A percentile compares a stretch with the other conserved stretches of the same genome.
phyloP scores from a whole-genome alignment of 1,140 invertebrate genomes.

The Drosophila azteca region DNA sequence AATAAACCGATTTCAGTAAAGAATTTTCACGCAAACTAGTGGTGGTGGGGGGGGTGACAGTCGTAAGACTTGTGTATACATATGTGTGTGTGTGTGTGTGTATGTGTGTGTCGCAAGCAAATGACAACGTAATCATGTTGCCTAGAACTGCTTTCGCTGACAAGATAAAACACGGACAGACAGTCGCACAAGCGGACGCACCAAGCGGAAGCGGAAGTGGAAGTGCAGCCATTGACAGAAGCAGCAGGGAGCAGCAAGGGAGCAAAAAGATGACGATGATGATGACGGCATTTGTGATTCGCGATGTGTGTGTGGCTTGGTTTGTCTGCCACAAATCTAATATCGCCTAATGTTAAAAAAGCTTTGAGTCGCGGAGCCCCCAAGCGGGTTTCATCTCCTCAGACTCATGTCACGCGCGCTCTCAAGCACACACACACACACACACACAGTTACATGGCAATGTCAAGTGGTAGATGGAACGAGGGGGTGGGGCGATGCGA shows the following conservation, averaged over 20 bases:
- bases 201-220: slow-evolving; percentile 67
- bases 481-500: neutral
- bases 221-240: slow-evolving; percentile 74
- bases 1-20: too few relatives aligned
- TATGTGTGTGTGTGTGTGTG: slow-evolving; percentile 11
- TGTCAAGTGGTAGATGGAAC: slow-evolving; percentile 29
- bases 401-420: neutral
- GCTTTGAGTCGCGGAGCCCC: slow-evolving; percentile 19
- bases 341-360: slow-evolving; percentile 70
- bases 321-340: slow-evolving; percentile 61
- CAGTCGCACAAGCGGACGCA: slow-evolving; percentile 5
- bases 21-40: too few relatives aligned
- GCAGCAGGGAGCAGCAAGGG: neutral
- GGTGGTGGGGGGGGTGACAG: neutral
- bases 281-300: slow-evolving; percentile 22
- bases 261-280: slow-evolving; percentile 32
- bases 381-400: slow-evolving; percentile 3
- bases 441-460: slow-evolving; percentile 39
- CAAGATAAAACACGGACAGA: slow-evolving; percentile 51
- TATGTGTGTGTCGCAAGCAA: slow-evolving; percentile 16
- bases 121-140: slow-evolving; percentile 68
- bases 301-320: slow-evolving; percentile 23
- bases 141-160: slow-evolving; percentile 29
- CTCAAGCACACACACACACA: neutral
- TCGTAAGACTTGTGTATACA: neutral